Base-by-base conservation (phyloP, 2,797 vertebrate species). In the Nannoperca obscura region DNA sequence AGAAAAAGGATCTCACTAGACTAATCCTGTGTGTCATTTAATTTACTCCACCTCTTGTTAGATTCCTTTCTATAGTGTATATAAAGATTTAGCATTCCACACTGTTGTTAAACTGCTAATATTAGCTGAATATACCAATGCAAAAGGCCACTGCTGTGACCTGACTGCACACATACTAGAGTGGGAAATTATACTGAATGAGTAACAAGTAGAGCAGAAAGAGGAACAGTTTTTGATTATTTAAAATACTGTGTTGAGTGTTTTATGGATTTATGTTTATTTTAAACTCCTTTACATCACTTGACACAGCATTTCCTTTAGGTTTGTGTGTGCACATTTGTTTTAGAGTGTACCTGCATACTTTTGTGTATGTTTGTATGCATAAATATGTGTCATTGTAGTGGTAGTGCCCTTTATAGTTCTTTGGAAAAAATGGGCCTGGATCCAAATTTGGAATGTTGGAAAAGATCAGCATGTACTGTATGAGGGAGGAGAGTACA, bases 101-200 rank as follows among this genome's bases (percentile, higher is more conserved):
- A 11, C 24, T 54, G 14, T 42, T 4, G 13, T 71, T 66, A 20
- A 11, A 44, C 9, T 30, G 47, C 54, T 78, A 67, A 67, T 72
- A 87, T 83, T 82, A 83, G 79, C 50, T 17, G 30, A 59, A 69
- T 73, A 73, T 77, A 54, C 40, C 77, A 72, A 65, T 63, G 60
- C 30, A 78, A 66, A 60, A 70, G 57, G 69, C 58, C 20, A 47
- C 46, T 52, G 24, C 42, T 76, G 42, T 44, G 54, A 71, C 69
- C 30, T 22, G 71, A 57, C 34, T 30, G 24, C 52, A 24, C 72
- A 49, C 32, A 78, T 50, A 68, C 42, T 19, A 53, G 53, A 76
- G 71, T 74, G 64, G 65, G 38, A 62, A 72, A 83, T 76, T 30
- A 63, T 13, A 36, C 50, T 57, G 49, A 78, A 64, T 50, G 42